Conservation (phyloP, 1,140 invertebrate species). For the Ridgeia piscesae region DNA sequence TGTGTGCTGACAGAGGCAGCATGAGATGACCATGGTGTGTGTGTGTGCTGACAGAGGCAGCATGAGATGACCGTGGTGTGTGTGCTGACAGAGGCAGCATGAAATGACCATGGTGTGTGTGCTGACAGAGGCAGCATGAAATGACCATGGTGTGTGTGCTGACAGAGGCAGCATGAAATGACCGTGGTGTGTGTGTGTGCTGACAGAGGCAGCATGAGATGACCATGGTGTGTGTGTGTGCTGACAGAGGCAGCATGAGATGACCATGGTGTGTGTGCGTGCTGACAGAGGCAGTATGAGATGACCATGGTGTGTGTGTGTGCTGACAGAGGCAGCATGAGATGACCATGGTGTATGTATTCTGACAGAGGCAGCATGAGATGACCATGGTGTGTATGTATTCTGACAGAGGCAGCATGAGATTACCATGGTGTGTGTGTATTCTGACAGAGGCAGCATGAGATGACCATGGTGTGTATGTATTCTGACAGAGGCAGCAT, state of each 20-base stretch:
- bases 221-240: constrained; percentile 45
- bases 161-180: no score
- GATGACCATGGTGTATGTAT: background rate
- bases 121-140: constrained; percentile 43
- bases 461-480: constrained; percentile 42
- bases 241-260: no score
- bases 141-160: constrained; percentile 43
- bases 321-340: no score
- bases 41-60: constrained; percentile 41
- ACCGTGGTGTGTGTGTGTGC: background rate
- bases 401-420: no score
- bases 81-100: no score
- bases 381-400: constrained; percentile 43
- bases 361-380: constrained; percentile 43
- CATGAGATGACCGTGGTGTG: constrained; percentile 44
- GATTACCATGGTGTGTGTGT: background rate
- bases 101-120: background rate
- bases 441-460: constrained; percentile 43
- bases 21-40: background rate
- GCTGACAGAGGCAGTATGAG: constrained; percentile 43
- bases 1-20: no score
- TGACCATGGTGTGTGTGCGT: background rate
- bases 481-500: no score
- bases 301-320: constrained; percentile 43
- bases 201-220: constrained; percentile 44